Conservation (phyloP, 1,140 invertebrate species). For the Brachionus paranguensis region DNA sequence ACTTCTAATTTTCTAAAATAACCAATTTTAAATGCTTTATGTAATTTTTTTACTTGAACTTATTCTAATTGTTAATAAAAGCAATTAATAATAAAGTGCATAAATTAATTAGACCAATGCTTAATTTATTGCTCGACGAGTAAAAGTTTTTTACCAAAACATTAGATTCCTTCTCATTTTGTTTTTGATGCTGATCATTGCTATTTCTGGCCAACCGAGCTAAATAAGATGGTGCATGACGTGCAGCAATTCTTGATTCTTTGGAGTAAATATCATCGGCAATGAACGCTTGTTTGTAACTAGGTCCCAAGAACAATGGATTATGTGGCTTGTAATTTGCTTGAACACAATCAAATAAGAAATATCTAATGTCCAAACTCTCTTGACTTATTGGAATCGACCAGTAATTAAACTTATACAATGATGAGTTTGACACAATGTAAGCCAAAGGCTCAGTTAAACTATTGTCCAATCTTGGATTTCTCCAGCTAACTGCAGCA, state of each 20-base stretch:
- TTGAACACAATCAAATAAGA: slow-evolving; percentile 39
- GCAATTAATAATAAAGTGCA: neutral
- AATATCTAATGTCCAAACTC: slow-evolving; percentile 33
- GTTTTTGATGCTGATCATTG: neutral
- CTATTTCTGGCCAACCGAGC: slow-evolving; percentile 14
- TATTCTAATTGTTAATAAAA: neutral
- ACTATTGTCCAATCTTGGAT: slow-evolving; percentile 23
- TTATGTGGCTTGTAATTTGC: slow-evolving; percentile 38
- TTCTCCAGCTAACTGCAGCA: slow-evolving; percentile 36
- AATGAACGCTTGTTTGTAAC: slow-evolving; percentile 36
- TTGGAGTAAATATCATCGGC: slow-evolving; percentile 26
- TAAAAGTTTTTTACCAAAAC: slow-evolving; percentile 22
- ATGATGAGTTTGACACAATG: slow-evolving; percentile 12
- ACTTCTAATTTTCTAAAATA: neutral
- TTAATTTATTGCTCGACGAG: neutral
- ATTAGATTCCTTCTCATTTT: neutral
- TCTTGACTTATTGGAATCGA: slow-evolving; percentile 27
- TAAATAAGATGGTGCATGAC: slow-evolving; percentile 29
- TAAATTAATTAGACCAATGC: neutral
- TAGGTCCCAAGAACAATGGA: slow-evolving; percentile 35
- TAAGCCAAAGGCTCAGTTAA: slow-evolving; percentile 38
- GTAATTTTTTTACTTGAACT: neutral
- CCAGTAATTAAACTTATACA: slow-evolving; percentile 40
- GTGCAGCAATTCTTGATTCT: neutral
- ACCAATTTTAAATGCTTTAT: slow-evolving; percentile 12